Conservation (phyloP, 2,797 vertebrate species). For the Sebastolobus altivelis region DNA sequence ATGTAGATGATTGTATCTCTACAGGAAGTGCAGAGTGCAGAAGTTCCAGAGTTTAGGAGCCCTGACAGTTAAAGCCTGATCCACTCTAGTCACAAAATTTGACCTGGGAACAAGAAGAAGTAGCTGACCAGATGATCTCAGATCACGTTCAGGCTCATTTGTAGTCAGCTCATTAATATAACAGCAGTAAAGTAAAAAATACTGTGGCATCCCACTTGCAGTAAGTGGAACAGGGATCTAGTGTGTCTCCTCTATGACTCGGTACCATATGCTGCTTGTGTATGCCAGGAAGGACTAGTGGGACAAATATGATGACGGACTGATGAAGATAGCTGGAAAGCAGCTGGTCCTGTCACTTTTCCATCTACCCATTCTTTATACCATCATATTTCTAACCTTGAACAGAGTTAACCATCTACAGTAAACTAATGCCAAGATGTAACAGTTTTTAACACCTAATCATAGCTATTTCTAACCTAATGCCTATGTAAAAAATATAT, state of each 20-base stretch:
- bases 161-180: neutral
- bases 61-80: too few species aligned
- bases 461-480: neutral
- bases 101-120: too few species aligned
- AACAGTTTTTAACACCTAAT: neutral
- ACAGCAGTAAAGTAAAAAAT: neutral
- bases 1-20: too few species aligned
- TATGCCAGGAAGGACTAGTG: neutral
- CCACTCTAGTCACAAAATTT: too few species aligned
- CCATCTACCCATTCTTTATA: neutral
- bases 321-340: neutral
- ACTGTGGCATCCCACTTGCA: slow-evolving; percentile 6
- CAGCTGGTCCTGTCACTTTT: neutral
- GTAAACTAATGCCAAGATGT: neutral
- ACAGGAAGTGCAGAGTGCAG: too few species aligned
- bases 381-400: neutral
- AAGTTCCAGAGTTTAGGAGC: too few species aligned
- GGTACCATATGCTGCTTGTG: neutral
- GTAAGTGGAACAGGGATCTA: neutral
- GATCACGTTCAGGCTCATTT: neutral
- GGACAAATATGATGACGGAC: neutral
- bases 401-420: neutral
- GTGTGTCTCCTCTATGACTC: neutral
- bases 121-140: too few species aligned
- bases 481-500: too few species aligned